phyloP scores from a whole-genome alignment of 2,797 vertebrate species.

The Alauda arvensis region DNA sequence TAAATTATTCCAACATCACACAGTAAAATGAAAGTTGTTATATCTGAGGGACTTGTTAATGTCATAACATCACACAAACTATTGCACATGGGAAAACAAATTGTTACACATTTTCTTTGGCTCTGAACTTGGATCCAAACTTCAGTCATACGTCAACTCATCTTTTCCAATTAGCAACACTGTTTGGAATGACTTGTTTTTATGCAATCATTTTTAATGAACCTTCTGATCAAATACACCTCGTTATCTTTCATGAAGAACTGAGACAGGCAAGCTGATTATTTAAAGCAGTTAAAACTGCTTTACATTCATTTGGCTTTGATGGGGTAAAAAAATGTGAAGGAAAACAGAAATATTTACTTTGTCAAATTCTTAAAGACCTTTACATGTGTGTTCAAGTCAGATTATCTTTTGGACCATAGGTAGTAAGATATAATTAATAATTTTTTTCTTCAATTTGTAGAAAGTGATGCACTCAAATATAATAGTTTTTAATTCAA shows the following conservation, averaged over 20 bases:
- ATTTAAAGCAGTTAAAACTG: constrained; percentile 31
- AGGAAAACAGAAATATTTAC: background rate
- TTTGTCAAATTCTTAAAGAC: background rate
- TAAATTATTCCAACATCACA: constrained; percentile 37
- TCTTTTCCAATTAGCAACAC: constrained; percentile 44
- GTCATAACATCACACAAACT: constrained; percentile 40
- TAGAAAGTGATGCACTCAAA: background rate
- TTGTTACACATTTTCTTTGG: constrained; percentile 31
- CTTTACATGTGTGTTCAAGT: background rate
- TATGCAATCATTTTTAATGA: constrained; percentile 33
- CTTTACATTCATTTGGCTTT: constrained; percentile 32
- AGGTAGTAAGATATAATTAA: background rate
- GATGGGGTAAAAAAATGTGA: background rate
- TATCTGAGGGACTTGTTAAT: constrained; percentile 48
- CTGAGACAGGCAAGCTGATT: background rate
- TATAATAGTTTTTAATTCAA: background rate
- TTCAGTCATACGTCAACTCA: constrained; percentile 26
- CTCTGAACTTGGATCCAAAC: constrained; percentile 29
- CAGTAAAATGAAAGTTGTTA: constrained; percentile 43
- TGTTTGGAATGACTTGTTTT: constrained; percentile 22
- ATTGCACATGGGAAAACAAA: constrained; percentile 54
- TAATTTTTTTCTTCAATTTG: background rate
- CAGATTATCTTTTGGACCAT: background rate
- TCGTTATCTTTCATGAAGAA: constrained; percentile 28
- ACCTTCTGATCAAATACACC: constrained; percentile 34